Base-by-base conservation (phyloP, 2,797 vertebrate species). In the Tangara arthus region DNA sequence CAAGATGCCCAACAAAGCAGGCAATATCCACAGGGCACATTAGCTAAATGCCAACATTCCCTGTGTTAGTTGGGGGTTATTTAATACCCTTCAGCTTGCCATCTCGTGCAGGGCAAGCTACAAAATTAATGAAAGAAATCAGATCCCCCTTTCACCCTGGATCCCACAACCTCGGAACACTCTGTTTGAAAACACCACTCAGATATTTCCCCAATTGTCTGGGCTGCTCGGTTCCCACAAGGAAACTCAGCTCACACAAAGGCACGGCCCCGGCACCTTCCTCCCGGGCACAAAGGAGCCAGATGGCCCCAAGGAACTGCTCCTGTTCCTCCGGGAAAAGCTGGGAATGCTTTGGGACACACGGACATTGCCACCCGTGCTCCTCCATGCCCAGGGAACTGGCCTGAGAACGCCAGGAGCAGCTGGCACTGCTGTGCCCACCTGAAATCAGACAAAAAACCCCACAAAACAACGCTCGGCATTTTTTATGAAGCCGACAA, bases 331-430 rank as follows among this genome's bases (percentile, higher is more conserved):
- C 37, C 37, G 37, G 37, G 37, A 37, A 37, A 37, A 73, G 37
- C 32, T 7, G 35, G 1, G 11, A 3, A 44, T 15, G 1, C 44
- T 37, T 2, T 32, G 78, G 2, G 13, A 71, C 14, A 32, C 8
- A 4, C 0, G 41, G 0, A 3, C 28, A 11, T 5, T 11, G 21
- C 53, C 53, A 5, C 21, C 50, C 30, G 11, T 52, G 55, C 22
- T 34, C 55, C 55, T 32, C 30, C 52, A 3, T 32, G 52, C 19
- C 8, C 41, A 30, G 20, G 8, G 34, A 85, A 2, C 18, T 1
- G 71, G 49, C 79, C 46, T 1, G 1, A 28, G 27, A 4, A 50
- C 0, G 14, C 47, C 94, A 66, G 59, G 2, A 52, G 28, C 44
- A 76, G 60, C 0, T 87, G 94, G 87, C 71, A 93, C 35, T 27